Conservation (phyloP, 2,113 vertebrate species). For the Brachirus orientalis region DNA sequence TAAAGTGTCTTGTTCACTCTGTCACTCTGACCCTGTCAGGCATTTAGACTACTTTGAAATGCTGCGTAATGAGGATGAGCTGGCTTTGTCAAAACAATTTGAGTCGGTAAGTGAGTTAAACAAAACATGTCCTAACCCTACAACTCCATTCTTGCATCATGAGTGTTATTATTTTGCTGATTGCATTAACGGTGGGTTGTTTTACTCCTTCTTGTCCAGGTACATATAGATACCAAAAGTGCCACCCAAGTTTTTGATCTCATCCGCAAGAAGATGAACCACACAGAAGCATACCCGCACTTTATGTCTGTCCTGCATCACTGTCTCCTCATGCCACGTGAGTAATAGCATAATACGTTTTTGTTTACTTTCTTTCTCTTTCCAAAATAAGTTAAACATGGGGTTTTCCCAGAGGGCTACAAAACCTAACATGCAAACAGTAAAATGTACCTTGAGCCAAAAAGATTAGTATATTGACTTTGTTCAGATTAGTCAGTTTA, state of each 20-base stretch:
- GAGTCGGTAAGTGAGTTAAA: conserved; percentile 84
- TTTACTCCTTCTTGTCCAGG: conserved; percentile 73
- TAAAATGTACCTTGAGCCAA: conserved; percentile 22
- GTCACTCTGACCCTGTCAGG: conserved; percentile 71
- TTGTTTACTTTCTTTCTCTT: neutral
- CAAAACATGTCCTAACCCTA: neutral
- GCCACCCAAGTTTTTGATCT: conserved; percentile 97
- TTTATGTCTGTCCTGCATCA: conserved; percentile 99
- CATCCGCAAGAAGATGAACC: conserved; percentile 94
- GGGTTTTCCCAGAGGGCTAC: neutral
- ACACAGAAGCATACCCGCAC: conserved; percentile 96
- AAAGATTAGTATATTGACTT: conserved; percentile 62
- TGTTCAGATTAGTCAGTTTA: conserved; percentile 35
- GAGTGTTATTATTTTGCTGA: neutral
- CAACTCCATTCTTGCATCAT: neutral
- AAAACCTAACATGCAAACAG: neutral
- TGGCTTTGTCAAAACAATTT: conserved; percentile 96
- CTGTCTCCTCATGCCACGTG: conserved; percentile 99
- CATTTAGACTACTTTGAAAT: conserved; percentile 99
- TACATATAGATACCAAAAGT: conserved; percentile 98
- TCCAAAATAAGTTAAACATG: neutral
- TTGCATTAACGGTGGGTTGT: neutral
- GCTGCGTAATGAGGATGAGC: conserved; percentile 97
- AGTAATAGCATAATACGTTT: conserved; percentile 64
- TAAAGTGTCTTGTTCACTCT: neutral